Evolutionary conservation across 2,113 vertebrate genomes (phyloP), one percentile per base, ranked within the genome.

Genomic region (Myotis lucifugus): DNA sequence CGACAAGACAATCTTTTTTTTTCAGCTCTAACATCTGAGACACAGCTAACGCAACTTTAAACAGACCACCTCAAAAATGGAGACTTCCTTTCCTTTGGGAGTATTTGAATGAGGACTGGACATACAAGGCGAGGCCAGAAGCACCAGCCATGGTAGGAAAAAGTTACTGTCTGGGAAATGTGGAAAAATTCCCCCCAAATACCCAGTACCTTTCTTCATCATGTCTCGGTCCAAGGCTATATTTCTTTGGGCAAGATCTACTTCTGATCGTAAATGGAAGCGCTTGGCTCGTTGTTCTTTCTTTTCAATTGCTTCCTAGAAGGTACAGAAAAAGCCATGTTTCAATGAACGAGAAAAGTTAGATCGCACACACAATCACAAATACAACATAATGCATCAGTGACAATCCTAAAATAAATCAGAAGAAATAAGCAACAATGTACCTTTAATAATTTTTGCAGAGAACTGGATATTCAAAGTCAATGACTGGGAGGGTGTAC

Each of bases 201-300:
- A 86, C 21, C 42, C 5, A 10, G 14, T 97, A 99, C 99, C 99
- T 99, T 99, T 99, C 98, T 99, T 99, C 98, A 99, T 98, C 95
- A 98, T 97, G 52, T 99, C 99, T 96, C 98, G 98, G 90, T 99
- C 99, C 97, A 99, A 95, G 0, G 99, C 98, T 34, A 99, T 98
- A 32, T 99, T 99, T 84, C 99, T 99, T 97, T 99, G 99, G 27
- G 98, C 92, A 0, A 99, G 96, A 79, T 98, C 99, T 83, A 98
- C 99, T 96, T 99, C 99, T 0, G 98, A 98, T 25, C 98, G 98
- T 97, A 99, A 99, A 95, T 99, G 99, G 88, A 99, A 99, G 48
- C 99, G 99, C 78, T 99, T 99, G 13, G 99, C 99, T 98, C 99
- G 98, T 97, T 99, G 99, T 90, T 99, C 99, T 96, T 99, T 99